These are phyloP conservation scores for Notarius quadriscutis DNA, from an alignment of 2,113 vertebrate genomes.

Conservation along the genomic window DNA sequence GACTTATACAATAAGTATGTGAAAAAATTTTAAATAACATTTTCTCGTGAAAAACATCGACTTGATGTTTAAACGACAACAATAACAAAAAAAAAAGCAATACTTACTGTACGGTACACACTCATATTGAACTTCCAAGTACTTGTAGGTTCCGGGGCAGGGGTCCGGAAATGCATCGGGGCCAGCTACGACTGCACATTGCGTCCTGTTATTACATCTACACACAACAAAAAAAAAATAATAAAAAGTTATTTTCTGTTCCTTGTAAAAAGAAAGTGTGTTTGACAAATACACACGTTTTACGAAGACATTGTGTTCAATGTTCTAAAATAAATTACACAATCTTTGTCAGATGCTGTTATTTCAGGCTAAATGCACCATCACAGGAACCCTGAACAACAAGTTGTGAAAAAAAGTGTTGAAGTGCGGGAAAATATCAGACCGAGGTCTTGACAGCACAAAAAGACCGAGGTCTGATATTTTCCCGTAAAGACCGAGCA, in stretches of 20 bases:
- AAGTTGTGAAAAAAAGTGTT: background rate
- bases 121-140: constrained; percentile 52
- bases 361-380: no score
- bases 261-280: background rate
- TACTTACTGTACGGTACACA: constrained; percentile 53
- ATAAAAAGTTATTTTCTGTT: background rate
- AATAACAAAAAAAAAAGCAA: background rate
- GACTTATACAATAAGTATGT: no score
- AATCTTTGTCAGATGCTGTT: background rate
- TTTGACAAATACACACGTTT: background rate
- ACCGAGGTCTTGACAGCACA: no score
- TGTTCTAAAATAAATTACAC: background rate
- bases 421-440: no score
- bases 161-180: constrained; percentile 50
- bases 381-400: no score
- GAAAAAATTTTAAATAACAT: no score
- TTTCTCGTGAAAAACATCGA: no score
- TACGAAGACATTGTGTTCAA: background rate
- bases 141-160: constrained; percentile 52
- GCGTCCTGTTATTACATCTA: constrained; percentile 54
- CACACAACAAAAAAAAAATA: background rate
- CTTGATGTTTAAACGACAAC: no score
- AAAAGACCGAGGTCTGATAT: no score
- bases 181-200: constrained; percentile 53
- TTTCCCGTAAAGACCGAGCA: no score